These are phyloP conservation scores for Antechinus flavipes DNA, from an alignment of 2,113 vertebrate genomes.

Conservation along the genomic window DNA sequence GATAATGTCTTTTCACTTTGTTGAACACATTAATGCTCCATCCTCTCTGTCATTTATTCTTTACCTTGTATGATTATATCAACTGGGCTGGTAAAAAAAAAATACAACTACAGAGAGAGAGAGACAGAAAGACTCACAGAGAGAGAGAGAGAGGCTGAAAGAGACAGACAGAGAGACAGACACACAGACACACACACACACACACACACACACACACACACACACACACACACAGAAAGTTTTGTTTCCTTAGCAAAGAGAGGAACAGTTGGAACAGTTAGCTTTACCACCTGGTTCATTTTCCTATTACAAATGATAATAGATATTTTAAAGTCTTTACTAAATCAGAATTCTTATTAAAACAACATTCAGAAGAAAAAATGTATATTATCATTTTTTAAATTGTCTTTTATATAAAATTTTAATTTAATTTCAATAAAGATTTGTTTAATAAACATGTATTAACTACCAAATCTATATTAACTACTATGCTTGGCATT, in stretches of 20 bases:
- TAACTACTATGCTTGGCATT: background rate
- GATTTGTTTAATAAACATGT: background rate
- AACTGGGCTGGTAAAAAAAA: background rate
- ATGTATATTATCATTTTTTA: background rate
- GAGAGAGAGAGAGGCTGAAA: too few relatives aligned
- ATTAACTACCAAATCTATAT: background rate
- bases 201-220: too few relatives aligned
- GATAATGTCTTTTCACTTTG: background rate
- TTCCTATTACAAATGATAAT: constrained; percentile 1
- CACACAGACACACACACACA: too few relatives aligned
- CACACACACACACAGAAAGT: background rate
- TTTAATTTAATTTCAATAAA: background rate
- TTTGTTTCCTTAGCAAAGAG: constrained; percentile 11
- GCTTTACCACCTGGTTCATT: background rate
- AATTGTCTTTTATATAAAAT: background rate
- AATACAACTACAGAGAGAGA: background rate
- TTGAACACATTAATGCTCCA: background rate
- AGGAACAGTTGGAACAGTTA: background rate
- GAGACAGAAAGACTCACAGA: too few relatives aligned
- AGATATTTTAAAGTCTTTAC: constrained; percentile 30
- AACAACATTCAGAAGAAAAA: constrained; percentile 26
- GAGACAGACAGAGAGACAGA: too few relatives aligned
- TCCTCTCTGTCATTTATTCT: background rate
- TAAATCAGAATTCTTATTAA: background rate
- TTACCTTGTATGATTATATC: background rate